Evolutionary conservation across 1,140 invertebrate genomes (phyloP), one percentile per base, ranked within the genome.

Genomic region (Drosophila kurseongensis): DNA sequence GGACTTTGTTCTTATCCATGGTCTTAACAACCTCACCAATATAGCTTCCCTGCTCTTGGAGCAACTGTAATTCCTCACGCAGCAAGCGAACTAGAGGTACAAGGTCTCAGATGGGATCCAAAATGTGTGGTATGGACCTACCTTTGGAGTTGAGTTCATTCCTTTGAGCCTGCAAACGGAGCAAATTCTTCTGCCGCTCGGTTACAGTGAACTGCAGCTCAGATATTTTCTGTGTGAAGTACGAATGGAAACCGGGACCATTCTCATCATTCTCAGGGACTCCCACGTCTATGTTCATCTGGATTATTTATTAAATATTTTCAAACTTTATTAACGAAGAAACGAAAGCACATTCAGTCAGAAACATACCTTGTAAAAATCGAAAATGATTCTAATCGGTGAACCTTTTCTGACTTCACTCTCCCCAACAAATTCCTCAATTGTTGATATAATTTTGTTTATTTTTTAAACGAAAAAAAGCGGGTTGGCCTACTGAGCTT

Each of bases 121-220:
- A 1, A 48, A 5, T 3, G 2, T 5, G 18, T 48, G 6, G 29
- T 7, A 8, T 6, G 29, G 0, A 10, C 4, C 0, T 23, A 98
- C 97, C 98, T 96, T 99, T 99, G 2, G 98, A 98, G 94, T 99
- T 99, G 0, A 99, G 95, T 93, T 99, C 99, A 96, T 99, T 99
- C 80, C 99, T 94, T 91, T 99, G 99, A n/a, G 99, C 99, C 94
- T 99, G 98, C 51, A 99, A 94, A 92, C 99, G 96, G 69, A 99
- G 95, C 23, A 99, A 94, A 94, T 99, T 99, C 93, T 99, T 98
- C 81, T 97, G 97, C 91, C 99, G 99, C 80, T 99, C 99, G 18
- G 97, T 96, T 4, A 99, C 98, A 81, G 97, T 96, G 32, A 99
- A 94, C 92, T 99, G 97, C 4, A 99, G 93, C 93, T 99, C 98